Evolutionary conservation across 37 sponge, comb jelly and placozoan genomes (phyloP).

Genomic region (Dysidea cf. avara): DNA sequence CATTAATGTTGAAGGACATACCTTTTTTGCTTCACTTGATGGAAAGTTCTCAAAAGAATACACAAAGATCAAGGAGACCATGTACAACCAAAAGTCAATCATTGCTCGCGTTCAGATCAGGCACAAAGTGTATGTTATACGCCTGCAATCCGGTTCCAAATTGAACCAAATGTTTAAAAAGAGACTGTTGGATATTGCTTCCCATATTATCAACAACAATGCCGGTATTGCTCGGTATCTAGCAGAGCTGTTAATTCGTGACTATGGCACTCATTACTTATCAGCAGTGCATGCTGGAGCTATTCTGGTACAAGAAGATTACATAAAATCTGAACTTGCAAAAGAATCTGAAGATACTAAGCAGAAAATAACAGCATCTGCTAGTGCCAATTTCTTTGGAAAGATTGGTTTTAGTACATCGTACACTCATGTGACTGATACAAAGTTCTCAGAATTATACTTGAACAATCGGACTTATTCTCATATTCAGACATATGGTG

Average conservation of each 20-base stretch:
- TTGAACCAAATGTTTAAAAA: conserved; percentile 16
- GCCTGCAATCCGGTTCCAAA: conserved; percentile 19
- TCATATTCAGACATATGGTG: conserved; percentile 26
- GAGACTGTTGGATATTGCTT: conserved; percentile 36
- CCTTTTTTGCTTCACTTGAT: conserved; percentile 1
- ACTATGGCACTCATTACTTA: conserved; percentile 45
- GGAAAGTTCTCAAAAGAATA: conserved; percentile 32
- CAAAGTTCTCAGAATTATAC: not conserved
- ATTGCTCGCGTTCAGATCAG: conserved; percentile 11
- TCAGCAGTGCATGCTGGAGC: too few species aligned
- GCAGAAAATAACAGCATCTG: conserved; percentile 13
- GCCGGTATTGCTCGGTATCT: conserved; percentile 25
- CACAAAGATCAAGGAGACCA: conserved; percentile 6
- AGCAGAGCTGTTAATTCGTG: conserved; percentile 39
- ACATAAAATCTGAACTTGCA: not conserved
- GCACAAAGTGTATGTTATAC: conserved; percentile 15
- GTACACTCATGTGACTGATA: not conserved
- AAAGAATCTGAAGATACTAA: conserved; percentile 11
- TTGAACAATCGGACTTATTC: conserved; percentile 9
- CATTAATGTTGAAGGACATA: conserved; percentile 5
- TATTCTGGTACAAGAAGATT: too few species aligned
- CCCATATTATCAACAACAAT: conserved; percentile 22
- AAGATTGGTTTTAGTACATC: conserved; percentile 12
- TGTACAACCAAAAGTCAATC: conserved; percentile 6
- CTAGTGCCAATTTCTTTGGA: conserved; percentile 26